Evolutionary conservation across 2,113 vertebrate species (phyloP).

Genomic region (Gavia stellata): DNA sequence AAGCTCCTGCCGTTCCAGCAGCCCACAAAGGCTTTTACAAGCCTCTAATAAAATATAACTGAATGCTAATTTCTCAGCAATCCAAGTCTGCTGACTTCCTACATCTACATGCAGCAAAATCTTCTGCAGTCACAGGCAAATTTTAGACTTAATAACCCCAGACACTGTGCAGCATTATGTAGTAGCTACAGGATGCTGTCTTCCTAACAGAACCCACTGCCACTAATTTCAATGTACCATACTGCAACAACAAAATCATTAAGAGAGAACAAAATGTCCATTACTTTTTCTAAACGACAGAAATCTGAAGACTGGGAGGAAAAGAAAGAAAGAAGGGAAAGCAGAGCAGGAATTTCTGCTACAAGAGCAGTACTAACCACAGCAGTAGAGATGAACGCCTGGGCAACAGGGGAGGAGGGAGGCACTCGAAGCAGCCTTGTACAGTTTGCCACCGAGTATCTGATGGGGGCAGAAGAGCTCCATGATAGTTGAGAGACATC

Average conservation of each 20-base stretch:
- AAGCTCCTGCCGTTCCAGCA: neutral
- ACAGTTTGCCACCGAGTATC: neutral
- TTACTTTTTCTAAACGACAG: neutral
- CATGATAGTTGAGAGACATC: neutral
- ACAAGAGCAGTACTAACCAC: neutral
- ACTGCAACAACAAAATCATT: neutral
- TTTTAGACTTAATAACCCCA: neutral
- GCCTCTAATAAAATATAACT: neutral
- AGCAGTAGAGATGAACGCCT: rapidly evolving
- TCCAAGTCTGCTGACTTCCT: neutral
- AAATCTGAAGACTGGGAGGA: neutral
- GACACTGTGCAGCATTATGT: neutral
- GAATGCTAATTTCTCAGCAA: neutral
- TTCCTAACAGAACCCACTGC: neutral
- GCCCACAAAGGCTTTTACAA: neutral
- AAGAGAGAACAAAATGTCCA: neutral
- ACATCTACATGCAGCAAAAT: neutral
- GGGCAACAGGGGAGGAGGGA: neutral
- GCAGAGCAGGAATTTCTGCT: neutral
- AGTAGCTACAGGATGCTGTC: neutral
- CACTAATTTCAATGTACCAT: rapidly evolving
- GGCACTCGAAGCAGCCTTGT: neutral
- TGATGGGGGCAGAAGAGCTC: neutral
- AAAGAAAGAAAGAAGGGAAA: neutral
- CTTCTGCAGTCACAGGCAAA: neutral